phyloP scores from a whole-genome alignment of 2,113 vertebrate species.

The Dolichotis patagonum region DNA sequence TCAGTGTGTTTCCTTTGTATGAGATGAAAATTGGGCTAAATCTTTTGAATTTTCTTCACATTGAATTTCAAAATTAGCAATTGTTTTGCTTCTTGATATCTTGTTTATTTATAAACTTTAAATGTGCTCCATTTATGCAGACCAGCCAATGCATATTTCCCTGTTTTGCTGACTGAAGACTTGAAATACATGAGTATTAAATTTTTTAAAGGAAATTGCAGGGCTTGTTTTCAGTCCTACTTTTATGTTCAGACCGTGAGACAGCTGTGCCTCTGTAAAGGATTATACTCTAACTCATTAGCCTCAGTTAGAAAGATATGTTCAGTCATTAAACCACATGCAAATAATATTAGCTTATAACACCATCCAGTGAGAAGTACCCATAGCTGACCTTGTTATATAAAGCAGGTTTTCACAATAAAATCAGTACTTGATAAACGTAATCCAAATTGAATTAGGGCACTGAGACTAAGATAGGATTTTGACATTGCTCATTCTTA shows the following conservation, averaged over 20 bases:
- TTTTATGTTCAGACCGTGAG: conserved; percentile 47
- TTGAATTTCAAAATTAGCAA: conserved; percentile 69
- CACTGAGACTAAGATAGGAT: neutral
- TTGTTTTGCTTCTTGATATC: conserved; percentile 54
- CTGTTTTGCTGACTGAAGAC: conserved; percentile 56
- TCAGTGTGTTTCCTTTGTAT: conserved; percentile 56
- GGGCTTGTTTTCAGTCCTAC: conserved; percentile 11
- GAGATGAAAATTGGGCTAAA: conserved; percentile 28
- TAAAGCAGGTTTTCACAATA: neutral
- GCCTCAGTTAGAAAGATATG: conserved; percentile 17
- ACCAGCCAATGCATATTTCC: conserved; percentile 43
- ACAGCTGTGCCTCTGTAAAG: conserved; percentile 57
- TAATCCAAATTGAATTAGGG: neutral
- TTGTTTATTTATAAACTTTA: conserved; percentile 67
- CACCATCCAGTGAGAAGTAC: neutral
- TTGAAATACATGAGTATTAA: conserved; percentile 53
- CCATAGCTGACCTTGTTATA: neutral
- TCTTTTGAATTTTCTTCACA: conserved; percentile 55
- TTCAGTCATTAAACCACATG: conserved; percentile 62
- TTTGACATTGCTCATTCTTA: conserved; percentile 56
- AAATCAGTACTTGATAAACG: neutral
- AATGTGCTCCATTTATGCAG: conserved; percentile 36
- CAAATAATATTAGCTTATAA: conserved; percentile 59
- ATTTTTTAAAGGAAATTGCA: conserved; percentile 64
- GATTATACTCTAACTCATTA: conserved; percentile 48